These are phyloP conservation scores for Cheiracanthium punctorium DNA, from an alignment of 2,888 invertebrate species.

Conservation along the genomic window DNA sequence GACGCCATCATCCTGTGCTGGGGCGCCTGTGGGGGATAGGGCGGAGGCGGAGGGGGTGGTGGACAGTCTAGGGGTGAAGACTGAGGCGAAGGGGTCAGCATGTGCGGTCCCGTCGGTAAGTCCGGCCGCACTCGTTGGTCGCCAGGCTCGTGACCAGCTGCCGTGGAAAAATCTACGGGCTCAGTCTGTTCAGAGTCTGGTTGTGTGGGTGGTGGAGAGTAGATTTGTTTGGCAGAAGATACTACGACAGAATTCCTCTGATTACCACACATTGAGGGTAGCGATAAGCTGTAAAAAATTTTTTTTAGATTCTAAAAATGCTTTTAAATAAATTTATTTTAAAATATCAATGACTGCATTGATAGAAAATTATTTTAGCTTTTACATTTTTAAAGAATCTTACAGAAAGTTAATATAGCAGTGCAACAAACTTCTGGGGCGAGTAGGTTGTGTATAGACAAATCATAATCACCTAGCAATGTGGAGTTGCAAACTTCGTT, in stretches of 20 bases:
- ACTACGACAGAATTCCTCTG: slow-evolving; percentile 64
- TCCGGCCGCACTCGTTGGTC: slow-evolving; percentile 37
- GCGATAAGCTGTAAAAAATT: slow-evolving; percentile 31
- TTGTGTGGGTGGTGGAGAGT: slow-evolving; percentile 50
- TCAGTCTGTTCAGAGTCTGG: slow-evolving; percentile 80
- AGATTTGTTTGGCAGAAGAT: slow-evolving; percentile 41
- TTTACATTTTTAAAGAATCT: too few species aligned
- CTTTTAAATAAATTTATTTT: too few species aligned
- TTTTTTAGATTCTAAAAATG: too few species aligned
- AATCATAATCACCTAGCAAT: too few species aligned
- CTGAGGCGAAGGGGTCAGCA: slow-evolving; percentile 35
- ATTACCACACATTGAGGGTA: slow-evolving; percentile 37
- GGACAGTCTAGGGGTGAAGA: slow-evolving; percentile 31
- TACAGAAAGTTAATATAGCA: too few species aligned
- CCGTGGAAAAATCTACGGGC: slow-evolving; percentile 83
- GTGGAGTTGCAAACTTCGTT: too few species aligned
- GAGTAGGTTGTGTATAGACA: too few species aligned
- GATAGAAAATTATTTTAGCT: too few species aligned
- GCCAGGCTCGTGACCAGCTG: slow-evolving; percentile 41
- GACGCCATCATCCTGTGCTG: slow-evolving; percentile 53
- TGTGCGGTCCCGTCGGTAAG: slow-evolving; percentile 18
- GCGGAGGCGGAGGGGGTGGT: slow-evolving; percentile 28
- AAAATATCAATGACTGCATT: too few species aligned
- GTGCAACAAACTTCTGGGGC: too few species aligned
- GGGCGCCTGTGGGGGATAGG: slow-evolving; percentile 19